These are phyloP conservation scores for Harmothoe impar DNA, from an alignment of 2,888 invertebrate genomes.

Conservation along the genomic window DNA sequence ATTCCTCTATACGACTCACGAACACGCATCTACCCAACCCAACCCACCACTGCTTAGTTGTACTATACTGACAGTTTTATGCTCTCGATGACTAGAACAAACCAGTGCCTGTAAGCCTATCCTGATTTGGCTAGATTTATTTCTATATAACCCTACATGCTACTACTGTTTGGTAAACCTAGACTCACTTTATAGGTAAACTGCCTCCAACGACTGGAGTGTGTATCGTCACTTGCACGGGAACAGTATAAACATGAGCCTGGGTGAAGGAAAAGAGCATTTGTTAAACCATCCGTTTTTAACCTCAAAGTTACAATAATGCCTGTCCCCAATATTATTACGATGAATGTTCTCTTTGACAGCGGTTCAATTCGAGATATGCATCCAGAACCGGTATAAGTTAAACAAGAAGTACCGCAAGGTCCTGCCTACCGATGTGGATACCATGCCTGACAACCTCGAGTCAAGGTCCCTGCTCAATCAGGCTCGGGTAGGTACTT, in stretches of 20 bases:
- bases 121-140: not conserved
- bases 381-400: slow-evolving; percentile 84
- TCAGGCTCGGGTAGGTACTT: slow-evolving; percentile 73
- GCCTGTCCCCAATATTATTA: too few species aligned
- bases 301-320: too few species aligned
- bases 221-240: too few species aligned
- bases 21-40: too few species aligned
- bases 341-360: slow-evolving; percentile 55
- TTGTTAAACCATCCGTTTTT: too few species aligned
- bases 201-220: too few species aligned
- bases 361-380: slow-evolving; percentile 83
- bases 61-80: not conserved
- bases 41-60: too few species aligned
- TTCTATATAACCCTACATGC: not conserved
- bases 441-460: slow-evolving; percentile 56
- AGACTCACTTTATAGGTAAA: too few species aligned
- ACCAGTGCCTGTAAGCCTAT: not conserved
- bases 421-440: slow-evolving; percentile 66
- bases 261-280: too few species aligned
- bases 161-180: not conserved
- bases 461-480: slow-evolving; percentile 66
- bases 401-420: slow-evolving; percentile 83
- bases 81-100: not conserved
- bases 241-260: too few species aligned
- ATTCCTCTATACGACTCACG: too few species aligned